Evolutionary conservation across 2,888 invertebrate genomes (phyloP), one percentile per base, ranked within the genome.

Genomic region (Caenorhabditis sp.): DNA sequence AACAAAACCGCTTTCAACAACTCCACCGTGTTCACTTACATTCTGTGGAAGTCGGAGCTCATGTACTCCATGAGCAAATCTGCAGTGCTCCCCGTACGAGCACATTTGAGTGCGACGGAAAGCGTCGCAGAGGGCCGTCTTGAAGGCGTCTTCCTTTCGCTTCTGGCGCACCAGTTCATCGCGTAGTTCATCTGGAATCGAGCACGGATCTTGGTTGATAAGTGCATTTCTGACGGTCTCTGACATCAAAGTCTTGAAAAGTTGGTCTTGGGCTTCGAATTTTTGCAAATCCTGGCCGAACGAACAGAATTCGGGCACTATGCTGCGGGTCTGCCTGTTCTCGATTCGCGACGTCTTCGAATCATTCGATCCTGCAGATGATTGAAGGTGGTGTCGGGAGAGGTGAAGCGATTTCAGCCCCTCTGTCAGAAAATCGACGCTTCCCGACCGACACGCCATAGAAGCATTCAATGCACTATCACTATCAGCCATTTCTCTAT

Each of bases 171-270:
- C 55, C 15, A 80, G n/a, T 13, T 68, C 65, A 1, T 81, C 81
- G 15, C 83, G 74, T 46, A 79, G 75, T 32, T 82, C 81, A 55
- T 83, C 83, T 1, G 80, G 65, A 48, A 81, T 61, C 11, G 46
- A 45, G 52, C 71, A 74, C 2, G 73, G 77, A 55, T 81, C 81
- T 17, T 66, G 75, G 13, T 9, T 35, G 56, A 24, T 43, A 17
- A 73, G 24, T 0, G 62, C 39, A 41, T 45, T 96, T 97, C 91
- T 94, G 94, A 65, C 52, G 2, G 53, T 32, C 13, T 63, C 59
- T 13, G 71, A 61, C n/a, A 62, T 35, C 55, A 62, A 24, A 15
- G 43, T 52, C 46, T 71, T 55, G 30, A 46, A 35, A 39, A 62
- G 30, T 20, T 39, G 37, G 55, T 71, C 62, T 24, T 61, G 70